Evolutionary conservation across 2,888 invertebrate species (phyloP).

Genomic region (Anticlea derivata): DNA sequence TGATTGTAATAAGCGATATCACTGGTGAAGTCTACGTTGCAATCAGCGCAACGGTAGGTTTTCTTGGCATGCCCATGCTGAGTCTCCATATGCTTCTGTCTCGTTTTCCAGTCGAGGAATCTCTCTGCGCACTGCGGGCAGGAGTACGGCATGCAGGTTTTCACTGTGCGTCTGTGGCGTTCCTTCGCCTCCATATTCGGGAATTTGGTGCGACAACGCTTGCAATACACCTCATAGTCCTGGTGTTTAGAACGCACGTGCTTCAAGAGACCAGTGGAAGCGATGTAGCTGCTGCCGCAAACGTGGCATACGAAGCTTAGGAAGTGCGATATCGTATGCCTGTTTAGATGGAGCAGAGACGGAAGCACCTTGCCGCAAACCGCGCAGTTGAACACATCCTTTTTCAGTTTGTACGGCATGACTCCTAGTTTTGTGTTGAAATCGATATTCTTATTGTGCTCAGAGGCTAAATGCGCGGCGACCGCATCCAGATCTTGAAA

Average conservation of each 20-base stretch:
- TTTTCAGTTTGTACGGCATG: conserved; percentile 66
- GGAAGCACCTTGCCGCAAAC: conserved; percentile 66
- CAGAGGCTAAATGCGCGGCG: conserved; percentile 53
- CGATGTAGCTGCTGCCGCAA: conserved; percentile 71
- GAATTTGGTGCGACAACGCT: conserved; percentile 64
- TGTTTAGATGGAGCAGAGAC: conserved; percentile 64
- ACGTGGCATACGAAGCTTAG: conserved; percentile 70
- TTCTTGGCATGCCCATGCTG: conserved; percentile 62
- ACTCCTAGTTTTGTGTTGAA: conserved; percentile 59
- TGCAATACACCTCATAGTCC: conserved; percentile 65
- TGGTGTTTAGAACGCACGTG: conserved; percentile 71
- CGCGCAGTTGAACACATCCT: conserved; percentile 60
- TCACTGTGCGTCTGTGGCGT: conserved; percentile 62
- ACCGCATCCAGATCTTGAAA: conserved; percentile 51
- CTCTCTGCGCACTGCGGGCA: conserved; percentile 68
- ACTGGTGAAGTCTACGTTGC: conserved; percentile 60
- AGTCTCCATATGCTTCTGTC: conserved; percentile 66
- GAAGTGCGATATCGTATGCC: conserved; percentile 73
- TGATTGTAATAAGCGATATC: conserved; percentile 69
- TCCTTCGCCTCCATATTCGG: conserved; percentile 73
- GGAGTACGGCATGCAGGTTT: conserved; percentile 71
- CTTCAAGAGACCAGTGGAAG: conserved; percentile 62
- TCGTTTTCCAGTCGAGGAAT: conserved; percentile 63
- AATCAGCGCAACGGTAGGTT: conserved; percentile 61
- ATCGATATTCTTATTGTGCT: conserved; percentile 53